These are phyloP conservation scores for Drosophila gunungcola DNA, from an alignment of 1,140 invertebrate species.

Conservation along the genomic window DNA sequence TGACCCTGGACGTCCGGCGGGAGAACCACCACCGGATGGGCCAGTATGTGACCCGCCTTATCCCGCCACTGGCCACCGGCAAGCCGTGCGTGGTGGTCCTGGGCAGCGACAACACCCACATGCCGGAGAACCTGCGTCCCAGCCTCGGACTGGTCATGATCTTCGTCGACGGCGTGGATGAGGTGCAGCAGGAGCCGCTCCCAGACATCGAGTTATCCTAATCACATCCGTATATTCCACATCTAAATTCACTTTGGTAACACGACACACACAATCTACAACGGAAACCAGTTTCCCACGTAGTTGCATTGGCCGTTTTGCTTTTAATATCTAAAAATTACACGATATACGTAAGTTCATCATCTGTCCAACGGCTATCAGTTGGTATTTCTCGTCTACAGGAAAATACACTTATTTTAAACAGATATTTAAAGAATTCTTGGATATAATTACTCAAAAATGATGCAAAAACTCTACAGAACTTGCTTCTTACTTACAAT, in stretches of 20 bases:
- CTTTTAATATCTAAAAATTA: conserved; percentile 9
- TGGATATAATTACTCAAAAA: no score
- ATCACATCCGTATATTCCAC: not conserved
- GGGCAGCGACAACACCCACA: conserved; percentile 57
- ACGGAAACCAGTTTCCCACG: not conserved
- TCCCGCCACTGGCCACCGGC: conserved; percentile 21
- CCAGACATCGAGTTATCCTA: conserved; percentile 21
- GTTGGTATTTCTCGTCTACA: no score
- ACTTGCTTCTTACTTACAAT: no score
- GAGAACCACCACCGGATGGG: conserved; percentile 34
- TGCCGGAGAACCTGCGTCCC: conserved; percentile 60
- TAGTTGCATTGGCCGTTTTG: conserved; percentile 5
- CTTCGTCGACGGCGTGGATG: conserved; percentile 60
- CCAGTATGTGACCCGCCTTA: conserved; percentile 43
- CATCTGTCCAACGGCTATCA: not conserved
- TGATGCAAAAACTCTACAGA: no score
- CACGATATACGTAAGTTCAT: conserved; percentile 1
- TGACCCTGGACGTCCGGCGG: conserved; percentile 46
- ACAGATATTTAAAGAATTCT: no score
- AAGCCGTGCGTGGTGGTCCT: conserved; percentile 59
- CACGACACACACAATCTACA: not conserved
- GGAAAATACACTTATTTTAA: not conserved
- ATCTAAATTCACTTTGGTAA: conserved; percentile 37
- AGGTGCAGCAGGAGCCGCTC: conserved; percentile 14
- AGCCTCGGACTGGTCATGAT: conserved; percentile 55